Base-by-base conservation (phyloP, 2,113 vertebrate species). In the Anser brachyrhynchus region DNA sequence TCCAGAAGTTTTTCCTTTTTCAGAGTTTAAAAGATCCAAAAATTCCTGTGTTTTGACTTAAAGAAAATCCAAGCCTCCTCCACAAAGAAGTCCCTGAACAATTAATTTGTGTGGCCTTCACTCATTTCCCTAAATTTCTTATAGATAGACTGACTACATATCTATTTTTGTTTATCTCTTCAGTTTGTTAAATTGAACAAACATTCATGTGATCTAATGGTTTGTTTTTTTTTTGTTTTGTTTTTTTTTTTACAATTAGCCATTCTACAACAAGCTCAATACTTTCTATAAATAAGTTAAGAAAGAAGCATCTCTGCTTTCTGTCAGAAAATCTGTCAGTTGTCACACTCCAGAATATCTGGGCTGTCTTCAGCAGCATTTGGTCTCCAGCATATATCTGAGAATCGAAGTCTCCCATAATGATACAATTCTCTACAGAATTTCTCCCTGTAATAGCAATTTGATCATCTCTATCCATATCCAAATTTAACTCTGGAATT, bases 271-370 rank as follows among this genome's bases (percentile, higher is more conserved):
- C 37, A 74, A 86, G 87, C 93, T 81, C 76, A 66, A 21, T 86
- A 31, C 59, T 95, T 92, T 80, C 44, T 87, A 72, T 70, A 80
- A 77, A 72, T 86, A 91, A 95, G 64, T 95, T 96, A 92, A 92
- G 84, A 89, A 94, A 84, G 77, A 91, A 84, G 65, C 33, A 15
- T 95, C 61, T 78, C 77, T 89, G 43, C 77, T 92, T 96, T 72
- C 74, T 84, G 81, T 89, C 93, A 94, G 84, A 78, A 92, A 92
- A 94, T 41, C 95, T 96, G 95, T 94, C 93, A 92, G 43, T 77
- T 95, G 81, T 94, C 90, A 94, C 73, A 87, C 28, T 67, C 39
- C 8, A 1, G 70, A 91, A 78, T 91, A 94, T 93, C 80, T 84
- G 58, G 65, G 46, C 94, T 95, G 89, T 39, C 84, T 92, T 90